phyloP scores from a whole-genome alignment of 1,140 invertebrate genomes.

The Musca domestica region DNA sequence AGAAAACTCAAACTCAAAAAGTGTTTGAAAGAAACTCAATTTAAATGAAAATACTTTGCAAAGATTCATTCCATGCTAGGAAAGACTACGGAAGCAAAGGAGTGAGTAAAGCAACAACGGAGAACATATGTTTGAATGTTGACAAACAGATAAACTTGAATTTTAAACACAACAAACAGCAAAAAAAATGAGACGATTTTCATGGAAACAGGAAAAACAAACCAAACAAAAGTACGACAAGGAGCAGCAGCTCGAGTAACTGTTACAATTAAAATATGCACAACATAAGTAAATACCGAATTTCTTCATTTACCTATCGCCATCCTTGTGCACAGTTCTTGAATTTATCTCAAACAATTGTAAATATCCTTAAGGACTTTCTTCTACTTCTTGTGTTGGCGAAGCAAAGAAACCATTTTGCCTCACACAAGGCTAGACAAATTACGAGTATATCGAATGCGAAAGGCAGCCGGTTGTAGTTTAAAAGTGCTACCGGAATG shows the following conservation, averaged over 20 bases:
- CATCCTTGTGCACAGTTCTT: background rate
- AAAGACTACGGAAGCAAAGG: background rate
- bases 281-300: conserved; percentile 52
- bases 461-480: too few species aligned
- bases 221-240: background rate
- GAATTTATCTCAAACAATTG: conserved; percentile 45
- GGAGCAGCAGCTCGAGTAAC: conserved; percentile 30
- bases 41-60: conserved; percentile 17
- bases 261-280: conserved; percentile 54
- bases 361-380: conserved; percentile 49
- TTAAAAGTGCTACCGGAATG: too few species aligned
- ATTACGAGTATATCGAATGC: too few species aligned
- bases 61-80: conserved; percentile 1
- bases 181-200: conserved; percentile 6
- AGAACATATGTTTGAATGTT: background rate
- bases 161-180: background rate
- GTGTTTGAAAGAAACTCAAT: conserved; percentile 25
- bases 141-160: conserved; percentile 8
- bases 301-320: background rate
- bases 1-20: conserved; percentile 22
- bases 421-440: too few species aligned
- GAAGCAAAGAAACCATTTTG: too few species aligned
- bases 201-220: background rate
- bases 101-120: background rate
- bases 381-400: too few species aligned